A percentile compares a stretch with the other conserved stretches of the same genome.
Evolutionary conservation across 2,797 vertebrate species (phyloP).

Genomic region (Chloroceryle amazona): DNA sequence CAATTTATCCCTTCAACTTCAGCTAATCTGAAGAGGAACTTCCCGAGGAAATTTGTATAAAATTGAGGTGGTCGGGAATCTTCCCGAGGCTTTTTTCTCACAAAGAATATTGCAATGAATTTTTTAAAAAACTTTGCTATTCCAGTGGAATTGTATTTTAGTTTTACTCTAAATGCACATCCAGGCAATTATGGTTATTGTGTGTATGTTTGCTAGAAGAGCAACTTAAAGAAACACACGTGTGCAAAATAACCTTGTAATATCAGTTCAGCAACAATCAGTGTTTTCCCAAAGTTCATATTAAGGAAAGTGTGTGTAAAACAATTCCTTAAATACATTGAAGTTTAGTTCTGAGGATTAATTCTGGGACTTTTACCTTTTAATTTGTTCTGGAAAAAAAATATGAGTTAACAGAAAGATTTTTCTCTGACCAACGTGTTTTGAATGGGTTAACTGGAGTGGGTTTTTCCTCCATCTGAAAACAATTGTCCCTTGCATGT

Average conservation of each 20-base stretch:
- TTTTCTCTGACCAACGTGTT: not conserved
- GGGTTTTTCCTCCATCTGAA: not conserved
- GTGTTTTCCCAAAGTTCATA: not conserved
- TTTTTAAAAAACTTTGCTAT: not conserved
- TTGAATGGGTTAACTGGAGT: not conserved
- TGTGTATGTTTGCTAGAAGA: not conserved
- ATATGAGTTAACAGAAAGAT: not conserved
- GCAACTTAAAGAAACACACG: not conserved
- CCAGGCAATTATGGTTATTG: not conserved
- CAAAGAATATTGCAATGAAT: not conserved
- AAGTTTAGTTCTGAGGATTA: not conserved
- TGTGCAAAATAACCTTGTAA: not conserved
- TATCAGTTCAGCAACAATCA: not conserved
- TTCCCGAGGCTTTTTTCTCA: not conserved
- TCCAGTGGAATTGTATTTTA: not conserved
- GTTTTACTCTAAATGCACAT: not conserved
- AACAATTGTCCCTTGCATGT: not conserved
- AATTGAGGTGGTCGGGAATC: not conserved
- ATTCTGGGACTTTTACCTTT: not conserved
- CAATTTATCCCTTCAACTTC: not conserved
- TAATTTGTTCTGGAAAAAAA: not conserved
- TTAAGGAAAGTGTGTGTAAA: not conserved
- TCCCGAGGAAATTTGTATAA: not conserved
- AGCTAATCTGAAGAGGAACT: not conserved
- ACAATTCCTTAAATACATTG: accelerated